Percentiles rank a stretch among this genome's conserved stretches.
Evolutionary conservation across 30 jellyfish, hydroid and myxozoan species (phyloP).

Genomic region (Chironex yamaguchii): DNA sequence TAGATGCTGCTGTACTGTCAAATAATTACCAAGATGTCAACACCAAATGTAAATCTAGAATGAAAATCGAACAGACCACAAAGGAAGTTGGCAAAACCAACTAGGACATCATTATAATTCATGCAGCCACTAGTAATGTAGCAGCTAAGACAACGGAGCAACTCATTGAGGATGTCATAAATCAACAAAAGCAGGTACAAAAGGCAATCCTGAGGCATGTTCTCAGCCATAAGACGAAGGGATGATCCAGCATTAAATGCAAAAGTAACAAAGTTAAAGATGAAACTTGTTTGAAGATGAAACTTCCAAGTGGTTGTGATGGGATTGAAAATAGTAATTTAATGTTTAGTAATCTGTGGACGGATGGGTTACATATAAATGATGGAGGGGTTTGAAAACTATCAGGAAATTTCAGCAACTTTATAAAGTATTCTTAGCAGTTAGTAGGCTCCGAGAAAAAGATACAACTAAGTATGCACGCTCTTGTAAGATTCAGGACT

Average conservation of each 20-base stretch:
- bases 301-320: conserved; percentile 26
- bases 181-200: not conserved
- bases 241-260: conserved; percentile 26
- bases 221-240: conserved; percentile 11
- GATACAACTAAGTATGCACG: no score
- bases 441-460: no score
- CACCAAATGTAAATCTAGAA: conserved; percentile 28
- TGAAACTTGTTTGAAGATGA: no score
- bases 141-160: conserved; percentile 24
- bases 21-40: conserved; percentile 11
- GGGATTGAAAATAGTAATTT: conserved; percentile 9
- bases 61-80: conserved; percentile 31
- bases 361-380: conserved; percentile 34
- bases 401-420: conserved; percentile 27
- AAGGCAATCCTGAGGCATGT: no score
- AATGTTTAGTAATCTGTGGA: conserved; percentile 2
- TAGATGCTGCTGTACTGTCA: conserved; percentile 5
- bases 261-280: conserved; percentile 19
- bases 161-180: conserved; percentile 6
- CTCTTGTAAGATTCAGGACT: no score
- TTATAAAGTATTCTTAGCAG: conserved; percentile 25
- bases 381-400: conserved; percentile 47
- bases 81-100: conserved; percentile 22
- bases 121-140: conserved; percentile 40
- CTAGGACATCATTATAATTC: conserved; percentile 16